Base-by-base conservation (phyloP, 2,113 vertebrate genomes). In the Clarias magur region DNA sequence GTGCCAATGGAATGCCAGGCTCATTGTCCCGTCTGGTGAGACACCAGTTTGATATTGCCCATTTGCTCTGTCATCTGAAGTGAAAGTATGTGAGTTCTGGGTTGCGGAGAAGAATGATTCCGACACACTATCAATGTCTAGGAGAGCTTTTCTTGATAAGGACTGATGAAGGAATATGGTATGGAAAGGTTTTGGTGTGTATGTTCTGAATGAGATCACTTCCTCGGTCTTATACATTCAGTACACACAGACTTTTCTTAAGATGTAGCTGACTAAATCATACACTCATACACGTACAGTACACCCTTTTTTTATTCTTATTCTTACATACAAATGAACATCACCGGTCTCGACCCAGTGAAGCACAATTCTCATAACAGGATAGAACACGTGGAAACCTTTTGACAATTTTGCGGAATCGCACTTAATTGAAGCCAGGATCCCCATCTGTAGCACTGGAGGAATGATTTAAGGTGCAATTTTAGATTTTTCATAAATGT, bases 21-120 rank as follows among this genome's bases (percentile, higher is more conserved):
- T 57, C 17, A 81, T 73, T 90, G 88, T 92, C 90, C 89, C 83
- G 75, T 88, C 91, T 90, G 90, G 88, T 92, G 90, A 86, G 92
- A 92, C 84, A 89, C 92, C 92, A 92, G 90, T 88, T 91, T 91
- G 92, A 93, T 93, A 91, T 88, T 10, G 13, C 81, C 94, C 93
- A 94, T 93, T 92, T 94, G 94, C 88, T 93, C 54, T 60, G 25
- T 59, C 25, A 82, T 62, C 27, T 25, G 17, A n/a, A 78, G 70
- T 63, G 21, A 53, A 38, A 12, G 34, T 48, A 53, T 10, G n/a
- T 75, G 86, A 73, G 68, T 75, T 70, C 78, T 86, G 34, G 65
- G 54, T 16, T 30, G 15, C 70, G 72, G 70, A 85, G 54, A 19
- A 70, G 63, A 27, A 34, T 70, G 65, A 53, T 57, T 65, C 57